A percentile compares a stretch with the other conserved stretches of the same genome.
Evolutionary conservation across 2,113 vertebrate genomes (phyloP).

Genomic region (Oryzias woworae): DNA sequence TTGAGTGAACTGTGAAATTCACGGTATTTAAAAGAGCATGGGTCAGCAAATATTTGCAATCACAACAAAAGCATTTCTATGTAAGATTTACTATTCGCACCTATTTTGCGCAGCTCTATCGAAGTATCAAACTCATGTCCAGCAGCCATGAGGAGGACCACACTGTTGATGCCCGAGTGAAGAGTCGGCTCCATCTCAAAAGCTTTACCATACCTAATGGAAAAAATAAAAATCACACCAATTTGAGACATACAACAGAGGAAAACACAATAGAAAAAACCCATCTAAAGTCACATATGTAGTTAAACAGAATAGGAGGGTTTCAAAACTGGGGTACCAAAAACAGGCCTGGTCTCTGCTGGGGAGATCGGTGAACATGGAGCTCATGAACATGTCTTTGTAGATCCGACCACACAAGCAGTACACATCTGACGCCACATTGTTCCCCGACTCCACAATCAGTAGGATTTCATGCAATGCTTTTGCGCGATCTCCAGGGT

Average conservation of each 20-base stretch:
- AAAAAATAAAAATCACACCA: background rate
- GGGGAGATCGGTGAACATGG: conserved; percentile 73
- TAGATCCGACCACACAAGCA: conserved; percentile 92
- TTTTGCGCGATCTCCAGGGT: conserved; percentile 82
- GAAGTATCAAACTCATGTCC: conserved; percentile 86
- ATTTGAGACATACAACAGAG: background rate
- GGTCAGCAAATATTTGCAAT: too few species aligned
- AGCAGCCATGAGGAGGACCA: conserved; percentile 85
- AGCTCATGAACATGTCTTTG: conserved; percentile 90
- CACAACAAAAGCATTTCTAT: background rate
- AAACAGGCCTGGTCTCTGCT: conserved; percentile 82
- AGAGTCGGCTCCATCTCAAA: conserved; percentile 86
- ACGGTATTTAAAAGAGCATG: too few species aligned
- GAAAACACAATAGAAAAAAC: background rate
- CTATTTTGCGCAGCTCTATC: conserved; percentile 83
- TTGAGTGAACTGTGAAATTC: too few species aligned
- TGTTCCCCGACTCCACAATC: conserved; percentile 65
- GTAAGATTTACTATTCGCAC: conserved; percentile 49
- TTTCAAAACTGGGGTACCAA: conserved; percentile 73
- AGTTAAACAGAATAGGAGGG: too few species aligned
- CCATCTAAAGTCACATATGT: background rate
- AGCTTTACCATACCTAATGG: conserved; percentile 85
- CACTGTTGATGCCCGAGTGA: conserved; percentile 85
- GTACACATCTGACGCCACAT: conserved; percentile 83
- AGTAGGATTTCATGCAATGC: conserved; percentile 84